These are phyloP conservation scores for Cancer borealis DNA, from an alignment of 2,888 invertebrate genomes.

Conservation along the genomic window DNA sequence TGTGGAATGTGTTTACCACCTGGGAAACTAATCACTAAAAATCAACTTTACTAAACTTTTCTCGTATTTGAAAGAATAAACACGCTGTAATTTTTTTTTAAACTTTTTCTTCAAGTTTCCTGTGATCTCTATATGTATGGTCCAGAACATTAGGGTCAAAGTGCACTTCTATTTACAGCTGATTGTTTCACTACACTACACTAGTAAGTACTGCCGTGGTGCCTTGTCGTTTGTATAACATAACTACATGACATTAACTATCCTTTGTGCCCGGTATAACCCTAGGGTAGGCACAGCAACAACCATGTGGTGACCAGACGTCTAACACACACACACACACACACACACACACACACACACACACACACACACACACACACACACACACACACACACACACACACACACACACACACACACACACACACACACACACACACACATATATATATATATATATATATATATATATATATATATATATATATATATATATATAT, in stretches of 20 bases:
- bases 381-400: background rate
- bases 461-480: no score
- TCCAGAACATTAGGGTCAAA: background rate
- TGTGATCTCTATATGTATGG: no score
- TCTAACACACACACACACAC: no score
- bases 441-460: background rate
- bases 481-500: no score
- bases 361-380: background rate
- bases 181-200: background rate
- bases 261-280: no score
- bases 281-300: no score
- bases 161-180: background rate
- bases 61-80: background rate
- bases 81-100: background rate
- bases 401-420: background rate
- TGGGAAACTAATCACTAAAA: background rate
- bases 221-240: background rate
- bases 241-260: background rate
- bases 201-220: background rate
- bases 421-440: constrained; percentile 22
- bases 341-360: no score
- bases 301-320: no score
- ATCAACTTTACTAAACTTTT: background rate
- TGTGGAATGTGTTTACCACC: background rate
- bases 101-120: background rate